Conservation (phyloP, 2,888 invertebrate genomes). For the Sympetrum striolatum region DNA sequence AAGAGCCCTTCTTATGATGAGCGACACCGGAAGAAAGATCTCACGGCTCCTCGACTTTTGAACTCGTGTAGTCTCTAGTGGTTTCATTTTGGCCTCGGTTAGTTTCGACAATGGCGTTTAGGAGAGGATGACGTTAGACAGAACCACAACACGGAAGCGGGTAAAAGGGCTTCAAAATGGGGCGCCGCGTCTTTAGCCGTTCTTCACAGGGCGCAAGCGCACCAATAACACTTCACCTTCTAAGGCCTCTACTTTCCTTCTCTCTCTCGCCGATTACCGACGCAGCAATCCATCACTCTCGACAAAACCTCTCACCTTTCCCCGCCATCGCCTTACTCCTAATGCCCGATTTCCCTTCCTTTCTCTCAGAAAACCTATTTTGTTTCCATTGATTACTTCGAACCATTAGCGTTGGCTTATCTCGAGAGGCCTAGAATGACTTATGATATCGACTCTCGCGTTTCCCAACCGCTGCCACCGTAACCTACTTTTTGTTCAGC, state of each 20-base stretch:
- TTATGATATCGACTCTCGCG: not conserved
- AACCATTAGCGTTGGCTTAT: conserved; percentile 24
- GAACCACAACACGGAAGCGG: not conserved
- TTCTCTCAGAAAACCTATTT: conserved; percentile 14
- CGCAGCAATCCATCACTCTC: conserved; percentile 26
- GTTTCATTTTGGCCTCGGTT: not conserved
- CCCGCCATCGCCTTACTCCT: not conserved
- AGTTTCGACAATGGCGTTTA: not conserved
- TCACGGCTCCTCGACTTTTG: not conserved
- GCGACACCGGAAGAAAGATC: no score
- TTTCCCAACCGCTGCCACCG: not conserved
- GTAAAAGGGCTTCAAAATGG: not conserved
- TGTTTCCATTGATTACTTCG: conserved; percentile 33
- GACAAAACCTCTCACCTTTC: not conserved
- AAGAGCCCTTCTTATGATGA: no score
- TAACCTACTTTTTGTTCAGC: not conserved
- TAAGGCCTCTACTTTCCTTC: not conserved
- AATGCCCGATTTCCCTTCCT: not conserved
- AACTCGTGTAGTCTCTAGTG: not conserved
- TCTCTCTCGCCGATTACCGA: conserved; percentile 13
- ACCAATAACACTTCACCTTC: not conserved
- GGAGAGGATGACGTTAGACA: not conserved
- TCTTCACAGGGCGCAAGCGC: not conserved
- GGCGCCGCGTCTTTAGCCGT: not conserved
- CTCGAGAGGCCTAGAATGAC: not conserved